Evolutionary conservation across 2,113 vertebrate species (phyloP).

Genomic region (Marcusenius ussheri): DNA sequence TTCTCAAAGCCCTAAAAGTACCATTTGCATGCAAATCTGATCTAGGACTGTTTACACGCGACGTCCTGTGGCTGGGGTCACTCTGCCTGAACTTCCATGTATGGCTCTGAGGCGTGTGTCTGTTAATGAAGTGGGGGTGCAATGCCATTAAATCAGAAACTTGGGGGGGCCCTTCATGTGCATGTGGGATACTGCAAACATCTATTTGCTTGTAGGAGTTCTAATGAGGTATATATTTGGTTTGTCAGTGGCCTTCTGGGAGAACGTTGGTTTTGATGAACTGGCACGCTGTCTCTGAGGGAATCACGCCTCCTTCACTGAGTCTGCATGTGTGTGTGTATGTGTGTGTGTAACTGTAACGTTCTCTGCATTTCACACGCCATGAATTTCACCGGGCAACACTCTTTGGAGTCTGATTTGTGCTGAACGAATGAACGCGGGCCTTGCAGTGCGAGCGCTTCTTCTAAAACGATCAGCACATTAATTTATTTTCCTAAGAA

Average conservation of each 20-base stretch:
- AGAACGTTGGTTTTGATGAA: neutral
- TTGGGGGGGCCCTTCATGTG: neutral
- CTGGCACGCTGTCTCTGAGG: neutral
- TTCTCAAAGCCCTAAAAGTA: neutral
- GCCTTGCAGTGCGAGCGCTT: neutral
- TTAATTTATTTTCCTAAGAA: neutral
- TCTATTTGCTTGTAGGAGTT: neutral
- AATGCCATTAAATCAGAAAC: neutral
- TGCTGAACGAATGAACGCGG: neutral
- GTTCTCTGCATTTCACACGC: neutral
- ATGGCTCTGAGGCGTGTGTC: neutral
- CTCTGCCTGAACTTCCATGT: neutral
- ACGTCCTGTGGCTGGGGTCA: neutral
- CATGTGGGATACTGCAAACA: neutral
- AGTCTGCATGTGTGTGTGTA: neutral
- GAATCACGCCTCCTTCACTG: neutral
- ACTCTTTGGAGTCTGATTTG: neutral
- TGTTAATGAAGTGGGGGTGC: neutral
- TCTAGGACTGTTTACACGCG: neutral
- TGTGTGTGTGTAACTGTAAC: neutral
- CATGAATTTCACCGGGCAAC: neutral
- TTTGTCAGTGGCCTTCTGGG: neutral
- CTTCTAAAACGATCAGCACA: neutral
- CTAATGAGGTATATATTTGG: neutral
- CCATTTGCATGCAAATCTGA: neutral